A percentile compares a stretch with the other conserved stretches of the same genome.
Evolutionary conservation across 2,113 vertebrate genomes (phyloP).

Genomic region (Synchiropus splendidus): DNA sequence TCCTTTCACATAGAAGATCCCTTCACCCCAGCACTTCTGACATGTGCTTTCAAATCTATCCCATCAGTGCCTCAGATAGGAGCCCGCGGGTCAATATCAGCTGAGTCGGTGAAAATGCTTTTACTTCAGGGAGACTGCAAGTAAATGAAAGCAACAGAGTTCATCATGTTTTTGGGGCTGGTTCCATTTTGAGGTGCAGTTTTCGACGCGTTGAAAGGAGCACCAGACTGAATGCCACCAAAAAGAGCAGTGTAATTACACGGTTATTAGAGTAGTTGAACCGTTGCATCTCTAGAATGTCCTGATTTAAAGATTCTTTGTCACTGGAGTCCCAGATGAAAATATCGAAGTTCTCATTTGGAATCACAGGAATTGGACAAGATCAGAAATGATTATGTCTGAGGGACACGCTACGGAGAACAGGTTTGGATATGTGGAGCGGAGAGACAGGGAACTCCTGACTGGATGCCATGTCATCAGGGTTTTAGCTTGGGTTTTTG

Average conservation of each 20-base stretch:
- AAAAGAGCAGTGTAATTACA: slow-evolving; percentile 5
- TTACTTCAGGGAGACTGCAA: slow-evolving; percentile 30
- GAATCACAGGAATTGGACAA: too few relatives aligned
- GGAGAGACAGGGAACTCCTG: too few relatives aligned
- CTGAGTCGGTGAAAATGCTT: slow-evolving; percentile 26
- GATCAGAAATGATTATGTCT: too few relatives aligned
- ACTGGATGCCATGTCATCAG: too few relatives aligned
- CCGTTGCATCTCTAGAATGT: too few relatives aligned
- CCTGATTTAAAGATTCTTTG: too few relatives aligned
- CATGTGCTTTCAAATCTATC: slow-evolving; percentile 26
- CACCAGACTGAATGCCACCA: slow-evolving; percentile 4
- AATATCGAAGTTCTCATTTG: too few relatives aligned
- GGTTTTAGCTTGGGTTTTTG: too few relatives aligned
- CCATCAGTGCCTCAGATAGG: slow-evolving; percentile 22
- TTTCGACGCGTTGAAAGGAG: slow-evolving; percentile 10
- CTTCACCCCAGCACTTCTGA: slow-evolving; percentile 29
- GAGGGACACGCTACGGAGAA: too few relatives aligned
- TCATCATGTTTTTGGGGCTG: slow-evolving; percentile 36
- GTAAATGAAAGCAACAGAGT: slow-evolving; percentile 37
- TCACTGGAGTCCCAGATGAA: too few relatives aligned
- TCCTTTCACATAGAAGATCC: slow-evolving; percentile 26
- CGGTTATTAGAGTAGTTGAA: too few relatives aligned
- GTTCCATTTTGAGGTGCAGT: slow-evolving; percentile 12
- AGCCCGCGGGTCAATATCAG: slow-evolving; percentile 33
- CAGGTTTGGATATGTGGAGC: too few relatives aligned